Evolutionary conservation across 1,140 invertebrate species (phyloP), one percentile per base, ranked within the genome.

Genomic region (Rhyacophila brunnea): DNA sequence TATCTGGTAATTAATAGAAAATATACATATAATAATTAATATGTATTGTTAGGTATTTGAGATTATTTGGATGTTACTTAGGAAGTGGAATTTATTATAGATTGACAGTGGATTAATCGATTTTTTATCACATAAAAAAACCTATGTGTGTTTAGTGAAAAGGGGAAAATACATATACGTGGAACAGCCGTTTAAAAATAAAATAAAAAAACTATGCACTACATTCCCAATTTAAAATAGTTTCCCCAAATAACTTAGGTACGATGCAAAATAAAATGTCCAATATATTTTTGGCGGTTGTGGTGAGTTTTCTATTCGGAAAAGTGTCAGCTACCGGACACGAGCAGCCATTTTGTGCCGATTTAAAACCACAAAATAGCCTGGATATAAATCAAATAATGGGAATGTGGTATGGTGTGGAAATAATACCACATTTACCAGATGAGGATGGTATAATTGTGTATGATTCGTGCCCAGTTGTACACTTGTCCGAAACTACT

Each of bases 321-420:
- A 47, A 19, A 43, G 54, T 58, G 42, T 38, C 15, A 6, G 58
- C 62, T 15, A 65, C 58, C 17, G 42, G 58, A 5, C 38, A 43
- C 19, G 63, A 65, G 19, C 54, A 61, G 3, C 23, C 58, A 1
- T 61, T 47, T 55, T 83, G 81, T 67, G 74, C 80, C 62, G 79
- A 83, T 64, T 68, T 83, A 13, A 81, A 80, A 57, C 81, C 81
- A 0, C 80, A 82, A 66, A 74, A 74, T 51, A 75, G 74, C 23
- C 70, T 83, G 55, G 76, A 81, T 68, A 74, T 83, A 55, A 73
- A 79, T 11, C 73, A 86, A 78, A 79, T 87, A 60, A 80, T 82
- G 70, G 85, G 85, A 5, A 77, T 85, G 66, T 88, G 85, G 85
- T 87, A 86, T 68, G 84, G 83, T 17, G 83, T 86, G 10, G 86